Evolutionary conservation across 2,797 vertebrate species (phyloP).

Genomic region (Amblyopsis hoosieri): DNA sequence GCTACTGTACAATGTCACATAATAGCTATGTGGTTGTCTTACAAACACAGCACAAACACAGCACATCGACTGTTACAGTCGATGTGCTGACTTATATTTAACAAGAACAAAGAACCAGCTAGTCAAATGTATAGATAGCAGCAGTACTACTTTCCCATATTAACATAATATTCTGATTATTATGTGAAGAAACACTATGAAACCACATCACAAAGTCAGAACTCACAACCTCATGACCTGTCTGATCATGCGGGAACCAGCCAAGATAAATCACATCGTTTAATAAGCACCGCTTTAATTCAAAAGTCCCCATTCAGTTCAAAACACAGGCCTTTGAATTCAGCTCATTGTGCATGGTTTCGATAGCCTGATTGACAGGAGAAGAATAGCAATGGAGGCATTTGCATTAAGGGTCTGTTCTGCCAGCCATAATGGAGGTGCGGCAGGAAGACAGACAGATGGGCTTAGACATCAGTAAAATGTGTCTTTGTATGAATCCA

Average conservation of each 20-base stretch:
- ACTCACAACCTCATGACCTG: slow-evolving; percentile 39
- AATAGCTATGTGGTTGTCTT: no score
- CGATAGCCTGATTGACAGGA: slow-evolving; percentile 14
- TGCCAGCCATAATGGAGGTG: slow-evolving; percentile 28
- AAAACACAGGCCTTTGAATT: slow-evolving; percentile 1
- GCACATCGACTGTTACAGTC: no score
- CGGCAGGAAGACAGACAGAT: slow-evolving; percentile 47
- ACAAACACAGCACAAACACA: no score
- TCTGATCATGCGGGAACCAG: slow-evolving; percentile 29
- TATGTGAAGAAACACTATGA: slow-evolving; percentile 19
- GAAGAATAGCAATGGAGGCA: slow-evolving; percentile 61
- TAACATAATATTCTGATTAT: slow-evolving; percentile 28
- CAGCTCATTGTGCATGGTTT: slow-evolving; percentile 26
- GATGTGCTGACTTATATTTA: not conserved
- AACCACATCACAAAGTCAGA: slow-evolving; percentile 25
- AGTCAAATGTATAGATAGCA: not conserved
- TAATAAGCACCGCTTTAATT: slow-evolving; percentile 35
- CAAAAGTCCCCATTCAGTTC: slow-evolving; percentile 7
- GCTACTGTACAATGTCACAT: not conserved
- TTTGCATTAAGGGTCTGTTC: slow-evolving; percentile 52
- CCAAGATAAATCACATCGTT: slow-evolving; percentile 29
- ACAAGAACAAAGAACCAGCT: not conserved
- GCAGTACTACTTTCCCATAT: slow-evolving; percentile 30
- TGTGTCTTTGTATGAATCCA: slow-evolving; percentile 58
- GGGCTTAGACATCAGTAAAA: slow-evolving; percentile 44